Percentiles rank a stretch among this genome's conserved stretches.
Conservation (phyloP, 2,797 vertebrate genomes). For the Alcedo quadribrachys region DNA sequence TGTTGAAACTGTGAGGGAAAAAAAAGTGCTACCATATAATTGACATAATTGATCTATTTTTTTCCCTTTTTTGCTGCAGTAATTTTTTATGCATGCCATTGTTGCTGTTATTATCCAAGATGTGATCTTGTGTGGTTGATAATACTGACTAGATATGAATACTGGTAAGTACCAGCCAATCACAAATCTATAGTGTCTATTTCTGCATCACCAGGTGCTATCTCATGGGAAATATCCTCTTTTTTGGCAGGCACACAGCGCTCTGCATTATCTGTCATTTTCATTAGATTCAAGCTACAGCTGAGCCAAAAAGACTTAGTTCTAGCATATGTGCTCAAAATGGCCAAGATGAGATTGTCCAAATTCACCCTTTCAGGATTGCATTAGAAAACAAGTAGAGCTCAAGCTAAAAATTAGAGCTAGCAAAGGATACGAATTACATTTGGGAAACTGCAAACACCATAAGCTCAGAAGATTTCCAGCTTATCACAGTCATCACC, state of each 20-base stretch:
- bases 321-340: slow-evolving; percentile 81
- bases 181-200: slow-evolving; percentile 82
- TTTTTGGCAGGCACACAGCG: slow-evolving; percentile 84
- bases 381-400: slow-evolving; percentile 62
- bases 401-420: slow-evolving; percentile 61
- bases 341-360: slow-evolving; percentile 78
- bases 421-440: slow-evolving; percentile 62
- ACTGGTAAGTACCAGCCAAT: slow-evolving; percentile 84
- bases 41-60: slow-evolving; percentile 91
- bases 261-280: slow-evolving; percentile 85
- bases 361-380: slow-evolving; percentile 76
- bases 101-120: slow-evolving; percentile 85
- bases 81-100: slow-evolving; percentile 87
- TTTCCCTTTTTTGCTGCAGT: slow-evolving; percentile 84
- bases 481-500: slow-evolving; percentile 60
- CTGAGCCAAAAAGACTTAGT: slow-evolving; percentile 82
- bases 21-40: slow-evolving; percentile 89
- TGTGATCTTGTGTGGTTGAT: slow-evolving; percentile 88
- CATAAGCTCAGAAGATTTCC: slow-evolving; percentile 56
- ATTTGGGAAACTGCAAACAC: slow-evolving; percentile 66
- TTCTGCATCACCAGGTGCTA: slow-evolving; percentile 84
- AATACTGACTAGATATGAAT: slow-evolving; percentile 83
- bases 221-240: slow-evolving; percentile 84
- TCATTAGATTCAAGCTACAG: slow-evolving; percentile 82
- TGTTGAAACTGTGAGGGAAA: slow-evolving; percentile 79